Evolutionary conservation across 2,888 invertebrate species (phyloP), one percentile per base, ranked within the genome.

Genomic region (Eupelmus urozonus): DNA sequence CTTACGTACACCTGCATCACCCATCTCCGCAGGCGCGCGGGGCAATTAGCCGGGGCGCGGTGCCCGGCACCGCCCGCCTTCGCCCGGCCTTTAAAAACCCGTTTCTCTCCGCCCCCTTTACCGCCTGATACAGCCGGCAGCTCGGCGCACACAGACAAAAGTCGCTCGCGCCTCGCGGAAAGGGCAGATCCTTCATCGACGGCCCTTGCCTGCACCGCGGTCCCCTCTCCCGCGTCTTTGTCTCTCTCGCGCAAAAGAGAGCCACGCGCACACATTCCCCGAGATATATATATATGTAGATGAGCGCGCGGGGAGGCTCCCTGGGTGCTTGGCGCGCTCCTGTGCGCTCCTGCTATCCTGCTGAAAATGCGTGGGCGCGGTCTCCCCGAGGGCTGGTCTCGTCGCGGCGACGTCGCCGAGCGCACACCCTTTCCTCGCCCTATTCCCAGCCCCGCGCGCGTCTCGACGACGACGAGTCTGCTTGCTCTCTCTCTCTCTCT

Each of bases 331-430:
- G n/a, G n/a, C n/a, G 51, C 85, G 84, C 88, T 89, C 89, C 85
- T 86, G 82, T 57, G 73, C 77, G 80, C 83, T 89, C 84, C 88
- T 89, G 87, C 83, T 83, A 85, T 88, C 89, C 89, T 89, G 87
- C 83, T 89, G 85, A 87, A 88, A 89, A 88, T 89, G 89, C 89
- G 89, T 89, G 89, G 89, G 89, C 89, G 89, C 89, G 89, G 89
- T 89, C 87, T 89, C 87, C 88, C 88, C 88, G 89, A 89, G 89
- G 89, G 89, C 89, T 87, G 89, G 87, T 87, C 88, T 83, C 65
- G 49, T 20, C 62, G 42, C 45, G 42, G 51, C 55, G 27, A 40
- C 42, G 49, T 20, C 72, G 34, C 20, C 49, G 63, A 5, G 16
- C 34, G 34, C 69, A 18, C 73, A 40, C 67, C 27, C 53, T 65